These are phyloP conservation scores for Tiliacea citrago DNA, from an alignment of 2,888 invertebrate species.

Conservation along the genomic window DNA sequence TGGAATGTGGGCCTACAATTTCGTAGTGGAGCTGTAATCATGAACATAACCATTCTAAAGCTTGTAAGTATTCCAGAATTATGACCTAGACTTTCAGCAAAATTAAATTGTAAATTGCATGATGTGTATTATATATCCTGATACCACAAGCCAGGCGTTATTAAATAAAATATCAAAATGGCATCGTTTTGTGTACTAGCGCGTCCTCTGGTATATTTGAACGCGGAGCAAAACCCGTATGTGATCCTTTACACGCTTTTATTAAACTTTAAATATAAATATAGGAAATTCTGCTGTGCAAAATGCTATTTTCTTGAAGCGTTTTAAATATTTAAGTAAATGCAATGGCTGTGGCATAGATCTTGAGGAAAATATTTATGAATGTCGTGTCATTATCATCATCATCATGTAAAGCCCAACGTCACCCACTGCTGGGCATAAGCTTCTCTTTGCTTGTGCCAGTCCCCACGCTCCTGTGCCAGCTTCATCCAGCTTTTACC, in stretches of 20 bases:
- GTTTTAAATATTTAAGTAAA: background rate
- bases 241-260: constrained; percentile 31
- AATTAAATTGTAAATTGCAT: constrained; percentile 12
- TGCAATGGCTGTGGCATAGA: background rate
- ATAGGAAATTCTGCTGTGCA: background rate
- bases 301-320: background rate
- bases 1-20: background rate
- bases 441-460: too few species aligned
- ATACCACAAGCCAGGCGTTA: constrained; percentile 17
- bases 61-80: background rate
- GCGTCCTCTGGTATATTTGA: constrained; percentile 18
- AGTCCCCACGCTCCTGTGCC: too few species aligned
- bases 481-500: too few species aligned
- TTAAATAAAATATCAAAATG: constrained; percentile 45
- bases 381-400: background rate
- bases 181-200: constrained; percentile 23
- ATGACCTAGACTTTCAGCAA: background rate
- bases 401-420: background rate
- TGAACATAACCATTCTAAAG: background rate
- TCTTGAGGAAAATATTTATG: background rate
- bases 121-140: background rate
- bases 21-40: too few species aligned
- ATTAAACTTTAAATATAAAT: constrained; percentile 46
- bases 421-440: too few species aligned
- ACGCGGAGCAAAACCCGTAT: constrained; percentile 8